Conservation (phyloP, 2,797 vertebrate genomes). For the Rhodeus uyekii region DNA sequence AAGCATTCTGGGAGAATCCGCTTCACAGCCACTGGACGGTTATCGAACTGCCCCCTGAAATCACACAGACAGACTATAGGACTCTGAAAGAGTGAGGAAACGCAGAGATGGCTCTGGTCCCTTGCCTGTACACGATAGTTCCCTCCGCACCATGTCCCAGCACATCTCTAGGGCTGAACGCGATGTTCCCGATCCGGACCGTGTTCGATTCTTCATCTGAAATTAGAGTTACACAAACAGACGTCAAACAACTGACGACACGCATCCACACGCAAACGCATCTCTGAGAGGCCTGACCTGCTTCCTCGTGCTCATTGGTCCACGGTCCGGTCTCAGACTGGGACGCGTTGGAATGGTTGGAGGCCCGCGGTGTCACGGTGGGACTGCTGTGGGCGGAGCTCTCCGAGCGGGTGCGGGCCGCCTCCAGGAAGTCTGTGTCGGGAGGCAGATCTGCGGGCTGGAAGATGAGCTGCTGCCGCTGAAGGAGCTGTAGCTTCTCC, state of each 20-base stretch:
- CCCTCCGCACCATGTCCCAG: slow-evolving; percentile 96
- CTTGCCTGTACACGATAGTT: slow-evolving; percentile 96
- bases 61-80: no score
- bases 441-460: slow-evolving; percentile 68
- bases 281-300: slow-evolving; percentile 70
- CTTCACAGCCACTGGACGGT: slow-evolving; percentile 92
- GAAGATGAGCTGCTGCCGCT: slow-evolving; percentile 88
- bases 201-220: slow-evolving; percentile 83
- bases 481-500: slow-evolving; percentile 88
- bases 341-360: slow-evolving; percentile 89
- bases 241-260: neutral
- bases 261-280: neutral
- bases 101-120: no score
- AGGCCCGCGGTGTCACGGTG: slow-evolving; percentile 86
- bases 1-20: slow-evolving; percentile 97
- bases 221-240: neutral
- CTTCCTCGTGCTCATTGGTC: slow-evolving; percentile 85
- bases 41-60: slow-evolving; percentile 92
- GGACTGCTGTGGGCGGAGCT: slow-evolving; percentile 91
- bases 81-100: neutral
- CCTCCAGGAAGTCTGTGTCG: slow-evolving; percentile 84
- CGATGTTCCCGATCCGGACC: slow-evolving; percentile 92
- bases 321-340: slow-evolving; percentile 80
- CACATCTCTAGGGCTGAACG: slow-evolving; percentile 88
- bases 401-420: slow-evolving; percentile 74